Evolutionary conservation across 1,140 invertebrate genomes (phyloP).

Genomic region (Triops longicaudatus): DNA sequence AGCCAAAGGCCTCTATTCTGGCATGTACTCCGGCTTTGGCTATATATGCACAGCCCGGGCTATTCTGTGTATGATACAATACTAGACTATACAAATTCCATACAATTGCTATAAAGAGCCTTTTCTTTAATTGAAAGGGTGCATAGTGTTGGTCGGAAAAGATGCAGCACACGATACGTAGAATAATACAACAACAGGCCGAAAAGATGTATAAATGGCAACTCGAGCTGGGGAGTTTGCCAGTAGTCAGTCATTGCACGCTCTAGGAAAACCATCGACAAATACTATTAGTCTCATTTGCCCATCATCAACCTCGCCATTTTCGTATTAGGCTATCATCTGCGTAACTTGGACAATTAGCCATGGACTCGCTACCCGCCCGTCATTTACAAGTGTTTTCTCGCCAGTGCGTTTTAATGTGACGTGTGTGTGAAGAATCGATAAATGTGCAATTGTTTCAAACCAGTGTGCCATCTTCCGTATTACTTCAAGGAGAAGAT

Average conservation of each 20-base stretch:
- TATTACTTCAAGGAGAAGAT: no score
- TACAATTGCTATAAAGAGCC: constrained; percentile 12
- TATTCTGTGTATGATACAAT: constrained; percentile 7
- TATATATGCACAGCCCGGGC: not conserved
- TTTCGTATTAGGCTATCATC: not conserved
- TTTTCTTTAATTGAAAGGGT: constrained; percentile 4
- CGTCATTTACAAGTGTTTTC: no score
- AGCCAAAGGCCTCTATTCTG: not conserved
- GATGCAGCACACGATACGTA: not conserved
- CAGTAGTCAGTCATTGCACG: constrained; percentile 14
- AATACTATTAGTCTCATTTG: not conserved
- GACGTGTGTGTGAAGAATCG: no score
- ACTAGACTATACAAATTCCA: constrained; percentile 15
- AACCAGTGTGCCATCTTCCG: no score
- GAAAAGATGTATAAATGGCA: constrained; percentile 15
- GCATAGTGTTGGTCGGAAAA: not conserved
- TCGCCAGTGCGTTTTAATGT: no score
- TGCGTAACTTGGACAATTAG: no score
- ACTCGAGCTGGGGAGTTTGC: not conserved
- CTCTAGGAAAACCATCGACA: not conserved
- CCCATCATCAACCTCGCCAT: not conserved
- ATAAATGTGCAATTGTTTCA: no score
- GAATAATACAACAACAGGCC: constrained; percentile 10
- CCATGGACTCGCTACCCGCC: no score
- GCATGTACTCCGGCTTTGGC: not conserved